phyloP scores from a whole-genome alignment of 2,113 vertebrate genomes.

The Carassius auratus region DNA sequence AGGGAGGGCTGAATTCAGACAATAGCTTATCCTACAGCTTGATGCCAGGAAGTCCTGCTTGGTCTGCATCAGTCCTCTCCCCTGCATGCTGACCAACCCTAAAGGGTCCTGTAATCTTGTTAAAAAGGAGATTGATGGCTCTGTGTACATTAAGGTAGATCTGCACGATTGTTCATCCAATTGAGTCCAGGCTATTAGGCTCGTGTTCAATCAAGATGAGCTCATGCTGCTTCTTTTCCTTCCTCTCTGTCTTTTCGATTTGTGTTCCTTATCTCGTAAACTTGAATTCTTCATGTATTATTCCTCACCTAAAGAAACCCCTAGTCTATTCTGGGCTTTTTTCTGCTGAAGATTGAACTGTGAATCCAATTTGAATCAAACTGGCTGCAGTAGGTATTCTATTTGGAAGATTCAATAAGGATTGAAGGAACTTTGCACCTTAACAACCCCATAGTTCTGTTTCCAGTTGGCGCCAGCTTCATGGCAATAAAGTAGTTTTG shows the following conservation, averaged over 20 bases:
- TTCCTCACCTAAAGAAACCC: background rate
- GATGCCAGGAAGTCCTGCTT: constrained; percentile 50
- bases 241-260: constrained; percentile 26
- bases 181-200: constrained; percentile 53
- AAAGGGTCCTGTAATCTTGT: constrained; percentile 59
- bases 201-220: constrained; percentile 52
- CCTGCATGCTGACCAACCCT: constrained; percentile 50
- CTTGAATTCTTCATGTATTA: constrained; percentile 34
- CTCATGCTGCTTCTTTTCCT: constrained; percentile 25
- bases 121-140: constrained; percentile 55
- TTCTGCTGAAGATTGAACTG: background rate
- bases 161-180: constrained; percentile 53
- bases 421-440: background rate
- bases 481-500: constrained; percentile 33
- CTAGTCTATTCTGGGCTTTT: background rate
- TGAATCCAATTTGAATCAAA: background rate
- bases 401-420: constrained; percentile 1
- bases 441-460: background rate
- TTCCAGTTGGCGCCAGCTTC: constrained; percentile 12
- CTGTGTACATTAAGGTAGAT: constrained; percentile 60
- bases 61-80: constrained; percentile 34
- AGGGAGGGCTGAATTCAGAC: constrained; percentile 24
- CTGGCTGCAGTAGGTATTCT: background rate
- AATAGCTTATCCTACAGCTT: constrained; percentile 46
- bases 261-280: constrained; percentile 23